Conservation (phyloP, 2,113 vertebrate species). For the Tringa solitaria region DNA sequence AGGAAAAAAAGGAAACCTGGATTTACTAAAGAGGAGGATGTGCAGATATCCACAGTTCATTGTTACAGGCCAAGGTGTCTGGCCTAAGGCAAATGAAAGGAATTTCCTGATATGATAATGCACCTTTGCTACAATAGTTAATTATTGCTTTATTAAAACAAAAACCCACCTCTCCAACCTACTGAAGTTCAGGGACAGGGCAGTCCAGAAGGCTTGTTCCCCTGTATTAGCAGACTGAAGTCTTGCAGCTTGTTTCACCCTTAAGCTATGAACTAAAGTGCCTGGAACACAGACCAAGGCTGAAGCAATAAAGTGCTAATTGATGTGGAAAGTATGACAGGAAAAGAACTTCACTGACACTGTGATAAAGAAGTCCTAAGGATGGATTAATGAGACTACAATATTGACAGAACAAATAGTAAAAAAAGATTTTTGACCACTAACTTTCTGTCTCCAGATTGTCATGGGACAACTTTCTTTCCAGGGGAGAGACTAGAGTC, state of each 20-base stretch:
- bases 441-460: slow-evolving; percentile 23
- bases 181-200: slow-evolving; percentile 3
- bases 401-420: neutral
- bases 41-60: neutral
- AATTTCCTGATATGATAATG: slow-evolving; percentile 25
- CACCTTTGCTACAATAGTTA: slow-evolving; percentile 42
- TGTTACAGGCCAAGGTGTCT: neutral
- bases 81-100: slow-evolving; percentile 50
- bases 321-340: neutral
- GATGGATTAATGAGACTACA: neutral
- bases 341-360: slow-evolving; percentile 6
- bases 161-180: neutral
- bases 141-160: slow-evolving; percentile 65
- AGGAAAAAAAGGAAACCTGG: neutral
- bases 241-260: neutral
- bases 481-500: neutral
- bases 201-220: neutral
- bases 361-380: neutral
- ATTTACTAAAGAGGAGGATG: neutral
- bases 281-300: slow-evolving; percentile 33
- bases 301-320: slow-evolving; percentile 71
- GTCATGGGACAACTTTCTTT: slow-evolving; percentile 39
- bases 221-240: neutral
- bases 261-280: slow-evolving; percentile 34
- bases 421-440: neutral